Evolutionary conservation across 2,888 invertebrate genomes (phyloP).

Genomic region (Periphyllus acericola): DNA sequence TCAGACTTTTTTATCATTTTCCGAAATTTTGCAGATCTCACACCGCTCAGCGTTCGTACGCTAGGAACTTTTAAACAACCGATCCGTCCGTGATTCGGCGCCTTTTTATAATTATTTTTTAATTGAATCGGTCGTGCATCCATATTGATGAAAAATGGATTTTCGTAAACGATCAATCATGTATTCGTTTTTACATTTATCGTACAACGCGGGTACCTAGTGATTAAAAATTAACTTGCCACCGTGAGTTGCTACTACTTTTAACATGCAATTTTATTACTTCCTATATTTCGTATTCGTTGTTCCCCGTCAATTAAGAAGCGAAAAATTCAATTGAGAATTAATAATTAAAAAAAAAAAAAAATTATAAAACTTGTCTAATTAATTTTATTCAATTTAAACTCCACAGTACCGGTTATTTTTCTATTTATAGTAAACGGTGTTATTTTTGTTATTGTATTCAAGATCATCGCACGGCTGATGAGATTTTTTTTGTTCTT

Average conservation of each 20-base stretch:
- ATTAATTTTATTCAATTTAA: conserved; percentile 29
- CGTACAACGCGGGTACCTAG: not conserved
- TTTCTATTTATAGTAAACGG: not conserved
- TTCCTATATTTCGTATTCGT: conserved; percentile 1
- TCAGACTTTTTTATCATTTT: no score
- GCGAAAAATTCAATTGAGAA: conserved; percentile 13
- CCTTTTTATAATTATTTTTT: not conserved
- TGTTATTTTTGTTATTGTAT: conserved; percentile 21
- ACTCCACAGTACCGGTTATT: not conserved
- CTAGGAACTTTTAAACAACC: not conserved
- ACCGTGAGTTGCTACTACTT: not conserved
- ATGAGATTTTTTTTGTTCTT: not conserved
- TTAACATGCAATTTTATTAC: conserved; percentile 10
- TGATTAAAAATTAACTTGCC: conserved; percentile 3
- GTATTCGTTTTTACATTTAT: conserved; percentile 7
- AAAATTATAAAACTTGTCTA: conserved; percentile 6
- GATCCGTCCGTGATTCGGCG: not conserved
- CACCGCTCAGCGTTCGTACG: not conserved
- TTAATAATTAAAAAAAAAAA: not conserved
- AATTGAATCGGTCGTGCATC: not conserved
- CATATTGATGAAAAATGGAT: not conserved
- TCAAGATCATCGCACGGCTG: not conserved
- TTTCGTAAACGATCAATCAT: not conserved
- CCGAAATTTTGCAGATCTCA: not conserved
- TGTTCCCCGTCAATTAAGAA: conserved; percentile 1